phyloP scores from a whole-genome alignment of 2,113 vertebrate species.

The Callopanchax toddi region DNA sequence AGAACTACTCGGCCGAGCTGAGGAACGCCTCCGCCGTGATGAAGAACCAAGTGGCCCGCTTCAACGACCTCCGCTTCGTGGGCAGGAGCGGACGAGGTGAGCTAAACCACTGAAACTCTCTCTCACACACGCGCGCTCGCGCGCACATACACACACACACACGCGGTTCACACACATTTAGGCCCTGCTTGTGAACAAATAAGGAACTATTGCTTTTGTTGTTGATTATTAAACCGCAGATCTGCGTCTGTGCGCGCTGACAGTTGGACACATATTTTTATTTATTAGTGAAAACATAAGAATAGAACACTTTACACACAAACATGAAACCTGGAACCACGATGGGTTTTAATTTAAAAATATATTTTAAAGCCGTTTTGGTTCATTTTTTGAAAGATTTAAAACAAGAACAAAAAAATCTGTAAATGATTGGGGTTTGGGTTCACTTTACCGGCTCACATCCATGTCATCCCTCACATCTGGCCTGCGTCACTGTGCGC shows the following conservation, averaged over 20 bases:
- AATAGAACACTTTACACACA: neutral
- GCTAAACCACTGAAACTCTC: conserved; percentile 28
- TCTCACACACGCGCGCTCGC: neutral
- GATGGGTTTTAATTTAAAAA: neutral
- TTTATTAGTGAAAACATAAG: no score
- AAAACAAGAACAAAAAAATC: neutral
- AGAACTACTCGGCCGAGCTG: conserved; percentile 99
- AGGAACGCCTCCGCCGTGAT: conserved; percentile 97
- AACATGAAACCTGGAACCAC: neutral
- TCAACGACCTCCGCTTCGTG: conserved; percentile 98
- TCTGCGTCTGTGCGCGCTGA: neutral
- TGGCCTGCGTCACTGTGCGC: conserved; percentile 55
- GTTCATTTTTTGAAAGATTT: neutral
- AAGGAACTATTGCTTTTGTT: no score
- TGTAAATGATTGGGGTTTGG: conserved; percentile 24
- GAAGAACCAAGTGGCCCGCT: conserved; percentile 99
- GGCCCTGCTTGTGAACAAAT: neutral
- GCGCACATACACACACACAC: neutral
- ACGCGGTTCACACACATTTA: neutral
- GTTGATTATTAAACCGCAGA: neutral
- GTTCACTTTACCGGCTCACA: conserved; percentile 44
- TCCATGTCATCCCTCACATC: conserved; percentile 57
- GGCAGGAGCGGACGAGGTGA: conserved; percentile 97
- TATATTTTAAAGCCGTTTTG: neutral
- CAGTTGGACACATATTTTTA: neutral